Base-by-base conservation (phyloP, 37 sponge, comb jelly and placozoan species). In the Aphrocallistes beatrix region DNA sequence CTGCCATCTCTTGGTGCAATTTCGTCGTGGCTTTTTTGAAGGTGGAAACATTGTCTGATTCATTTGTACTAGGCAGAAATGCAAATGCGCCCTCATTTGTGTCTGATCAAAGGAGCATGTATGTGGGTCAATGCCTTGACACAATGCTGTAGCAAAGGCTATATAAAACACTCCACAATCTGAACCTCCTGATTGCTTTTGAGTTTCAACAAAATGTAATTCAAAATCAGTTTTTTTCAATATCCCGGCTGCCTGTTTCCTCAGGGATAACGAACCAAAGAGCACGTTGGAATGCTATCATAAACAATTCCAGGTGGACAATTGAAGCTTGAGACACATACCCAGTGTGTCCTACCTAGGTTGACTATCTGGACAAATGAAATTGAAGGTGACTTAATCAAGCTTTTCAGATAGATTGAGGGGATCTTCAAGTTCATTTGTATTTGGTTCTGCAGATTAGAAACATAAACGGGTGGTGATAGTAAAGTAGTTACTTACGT, bases 351-450 rank as follows among this genome's bases (percentile, higher is more conserved):
- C 23, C 37, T 40, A 82, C 48, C 37, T 81, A 87, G 36, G 39
- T 82, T 75, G 36, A 87, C 17, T 1, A 82, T 87, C 51, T 87
- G 87, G 39, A 87, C 87, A 82, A 87, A 87, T 17, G 28, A 45
- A 47, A 50, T 45, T 28, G 81, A 1, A 82, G 39, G 23, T 37
- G 87, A 87, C 38, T 36, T 23, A 82, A 47, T n/a, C 23, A 36
- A 75, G 37, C 83, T 82, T 39, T 34, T 82, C 51, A 42, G 51
- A 37, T 38, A 87, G 83, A 49, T 34, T n/a, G 48, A 36, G 83
- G 50, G 87, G 82, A 37, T 87, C 87, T 17, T 87, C 83, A 1
- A 82, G 87, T 37, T 83, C 83, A 82, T 87, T 87, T 51, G 39
- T 50, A 47, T 30, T 36, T 19, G 87, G 83, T 47, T 47, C 49